A percentile compares a stretch with the other conserved stretches of the same genome.
phyloP scores from a whole-genome alignment of 2,113 vertebrate species.

The Isichthys henryi region DNA sequence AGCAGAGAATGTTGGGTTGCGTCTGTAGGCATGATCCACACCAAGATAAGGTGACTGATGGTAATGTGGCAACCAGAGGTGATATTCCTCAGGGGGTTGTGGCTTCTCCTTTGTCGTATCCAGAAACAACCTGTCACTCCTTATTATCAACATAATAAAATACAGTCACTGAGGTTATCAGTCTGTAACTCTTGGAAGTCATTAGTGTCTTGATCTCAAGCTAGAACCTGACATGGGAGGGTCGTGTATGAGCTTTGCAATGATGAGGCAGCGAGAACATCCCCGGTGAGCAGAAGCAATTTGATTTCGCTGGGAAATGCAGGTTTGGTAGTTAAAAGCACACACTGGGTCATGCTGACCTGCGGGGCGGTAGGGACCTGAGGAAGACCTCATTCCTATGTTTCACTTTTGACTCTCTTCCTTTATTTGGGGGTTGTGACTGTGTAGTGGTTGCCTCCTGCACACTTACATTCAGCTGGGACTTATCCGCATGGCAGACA shows the following conservation, averaged over 20 bases:
- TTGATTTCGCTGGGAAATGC: not conserved
- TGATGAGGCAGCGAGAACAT: not conserved
- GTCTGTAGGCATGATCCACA: not conserved
- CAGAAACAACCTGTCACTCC: not conserved
- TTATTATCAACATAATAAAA: not conserved
- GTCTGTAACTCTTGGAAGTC: not conserved
- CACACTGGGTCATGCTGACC: not conserved
- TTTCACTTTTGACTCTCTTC: slow-evolving; percentile 29
- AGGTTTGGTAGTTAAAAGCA: not conserved
- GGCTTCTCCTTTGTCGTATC: not conserved
- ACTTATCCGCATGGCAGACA: slow-evolving; percentile 54
- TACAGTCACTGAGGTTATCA: not conserved
- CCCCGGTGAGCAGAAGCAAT: not conserved
- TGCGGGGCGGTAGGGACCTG: not conserved
- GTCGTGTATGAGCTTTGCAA: not conserved
- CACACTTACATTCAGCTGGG: slow-evolving; percentile 41
- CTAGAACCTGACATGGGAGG: not conserved
- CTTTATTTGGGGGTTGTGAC: slow-evolving; percentile 20
- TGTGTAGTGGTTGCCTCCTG: slow-evolving; percentile 27
- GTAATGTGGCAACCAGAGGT: not conserved
- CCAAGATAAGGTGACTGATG: not conserved
- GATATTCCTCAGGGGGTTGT: not conserved
- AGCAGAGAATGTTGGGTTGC: not conserved
- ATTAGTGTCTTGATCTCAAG: not conserved
- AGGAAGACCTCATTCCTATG: not conserved